Conservation (phyloP, 2,888 invertebrate species). For the Drosophila rubida region DNA sequence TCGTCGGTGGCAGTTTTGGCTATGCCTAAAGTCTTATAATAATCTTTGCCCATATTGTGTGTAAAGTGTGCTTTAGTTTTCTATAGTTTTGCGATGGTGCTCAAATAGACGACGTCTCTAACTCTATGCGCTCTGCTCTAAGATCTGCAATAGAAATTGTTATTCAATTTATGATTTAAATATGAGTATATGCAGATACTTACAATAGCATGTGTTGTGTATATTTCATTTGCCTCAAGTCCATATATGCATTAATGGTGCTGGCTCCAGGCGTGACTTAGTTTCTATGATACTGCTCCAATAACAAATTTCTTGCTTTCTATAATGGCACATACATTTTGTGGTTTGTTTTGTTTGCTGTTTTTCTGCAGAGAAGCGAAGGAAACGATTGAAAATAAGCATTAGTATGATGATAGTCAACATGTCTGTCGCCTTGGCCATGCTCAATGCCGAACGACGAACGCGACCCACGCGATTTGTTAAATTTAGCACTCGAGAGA, state of each 20-base stretch:
- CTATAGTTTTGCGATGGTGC: conserved; percentile 27
- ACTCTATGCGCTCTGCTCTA: conserved; percentile 38
- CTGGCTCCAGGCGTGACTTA: conserved; percentile 53
- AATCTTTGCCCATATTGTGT: conserved; percentile 96
- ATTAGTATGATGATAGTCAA: conserved; percentile 34
- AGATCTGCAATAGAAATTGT: conserved; percentile 32
- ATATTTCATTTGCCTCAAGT: conserved; percentile 41
- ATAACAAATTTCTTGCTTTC: conserved; percentile 29
- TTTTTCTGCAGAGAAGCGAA: conserved; percentile 25
- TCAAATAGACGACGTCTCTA: conserved; percentile 33
- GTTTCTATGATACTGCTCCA: conserved; percentile 72
- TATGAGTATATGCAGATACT: not conserved
- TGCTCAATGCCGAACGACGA: conserved; percentile 64
- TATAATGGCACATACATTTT: conserved; percentile 76
- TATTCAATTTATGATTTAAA: not conserved
- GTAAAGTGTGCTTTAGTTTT: conserved; percentile 25
- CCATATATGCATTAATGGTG: conserved; percentile 48
- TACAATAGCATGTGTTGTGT: conserved; percentile 28
- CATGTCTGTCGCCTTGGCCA: conserved; percentile 68
- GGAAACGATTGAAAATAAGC: conserved; percentile 33
- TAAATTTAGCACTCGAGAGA: conserved; percentile 71
- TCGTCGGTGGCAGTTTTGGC: conserved; percentile 95
- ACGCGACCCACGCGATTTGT: conserved; percentile 67
- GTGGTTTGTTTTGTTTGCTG: conserved; percentile 42
- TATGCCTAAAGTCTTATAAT: conserved; percentile 96